Conservation (phyloP, 2,888 invertebrate genomes). For the Bellardia pandia region DNA sequence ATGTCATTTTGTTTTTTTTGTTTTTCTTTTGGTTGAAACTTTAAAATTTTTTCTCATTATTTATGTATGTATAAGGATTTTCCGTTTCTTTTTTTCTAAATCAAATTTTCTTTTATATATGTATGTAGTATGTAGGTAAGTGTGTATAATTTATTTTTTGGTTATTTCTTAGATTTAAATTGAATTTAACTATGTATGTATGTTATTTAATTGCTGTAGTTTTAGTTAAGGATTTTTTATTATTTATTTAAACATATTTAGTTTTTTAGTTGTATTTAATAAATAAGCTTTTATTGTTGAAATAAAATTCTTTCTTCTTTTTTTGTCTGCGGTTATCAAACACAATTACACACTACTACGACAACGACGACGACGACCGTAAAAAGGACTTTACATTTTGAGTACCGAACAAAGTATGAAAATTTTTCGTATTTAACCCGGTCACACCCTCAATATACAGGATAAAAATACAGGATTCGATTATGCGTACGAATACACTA, state of each 20-base stretch:
- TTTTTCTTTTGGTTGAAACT: constrained; percentile 7
- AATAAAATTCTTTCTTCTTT: constrained; percentile 38
- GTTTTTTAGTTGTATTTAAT: constrained; percentile 13
- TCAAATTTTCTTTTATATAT: constrained; percentile 34
- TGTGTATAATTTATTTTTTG: neutral
- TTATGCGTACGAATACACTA: constrained; percentile 75
- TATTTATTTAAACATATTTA: constrained; percentile 31
- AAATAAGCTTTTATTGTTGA: constrained; percentile 49
- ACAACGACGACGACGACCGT: constrained; percentile 66
- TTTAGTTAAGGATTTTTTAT: constrained; percentile 19
- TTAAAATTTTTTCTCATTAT: constrained; percentile 55
- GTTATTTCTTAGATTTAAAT: neutral
- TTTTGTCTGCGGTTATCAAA: constrained; percentile 72
- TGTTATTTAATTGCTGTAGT: constrained; percentile 13
- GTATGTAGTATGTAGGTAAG: neutral
- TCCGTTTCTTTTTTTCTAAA: constrained; percentile 39
- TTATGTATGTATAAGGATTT: constrained; percentile 72
- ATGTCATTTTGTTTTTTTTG: constrained; percentile 30
- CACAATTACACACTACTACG: constrained; percentile 67
- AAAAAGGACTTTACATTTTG: constrained; percentile 81
- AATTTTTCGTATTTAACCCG: constrained; percentile 83
- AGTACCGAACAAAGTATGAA: constrained; percentile 83
- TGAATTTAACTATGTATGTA: constrained; percentile 23
- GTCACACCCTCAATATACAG: constrained; percentile 83
- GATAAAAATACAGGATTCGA: constrained; percentile 77